Percentiles rank a stretch among this genome's conserved stretches.
These are phyloP conservation scores for Sarcophaga peregrina DNA, from an alignment of 1,140 invertebrate genomes.

Conservation along the genomic window DNA sequence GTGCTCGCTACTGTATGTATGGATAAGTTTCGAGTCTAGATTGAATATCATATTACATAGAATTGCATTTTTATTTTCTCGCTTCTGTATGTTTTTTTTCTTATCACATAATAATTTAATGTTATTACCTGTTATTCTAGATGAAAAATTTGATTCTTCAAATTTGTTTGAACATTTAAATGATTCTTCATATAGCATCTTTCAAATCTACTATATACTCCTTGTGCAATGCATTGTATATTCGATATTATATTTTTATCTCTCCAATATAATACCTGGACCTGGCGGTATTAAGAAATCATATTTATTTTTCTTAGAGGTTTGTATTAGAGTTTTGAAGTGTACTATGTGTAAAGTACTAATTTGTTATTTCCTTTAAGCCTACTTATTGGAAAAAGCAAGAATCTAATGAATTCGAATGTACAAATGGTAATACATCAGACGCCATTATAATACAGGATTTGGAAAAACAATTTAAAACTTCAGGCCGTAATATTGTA, in stretches of 20 bases:
- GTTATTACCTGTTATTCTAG: conserved; percentile 43
- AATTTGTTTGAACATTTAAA: conserved; percentile 56
- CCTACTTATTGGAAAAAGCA: conserved; percentile 55
- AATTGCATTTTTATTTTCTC: too few species aligned
- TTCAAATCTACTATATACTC: conserved; percentile 53
- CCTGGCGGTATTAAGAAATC: conserved; percentile 57
- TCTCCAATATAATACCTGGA: conserved; percentile 60
- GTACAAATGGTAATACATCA: conserved; percentile 46
- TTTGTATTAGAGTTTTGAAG: conserved; percentile 42
- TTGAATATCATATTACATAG: too few species aligned
- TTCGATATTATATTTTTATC: conserved; percentile 58
- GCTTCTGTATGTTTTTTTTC: background rate
- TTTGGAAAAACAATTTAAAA: conserved; percentile 58
- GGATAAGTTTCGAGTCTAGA: too few species aligned
- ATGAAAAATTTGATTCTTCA: conserved; percentile 49
- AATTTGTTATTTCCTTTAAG: conserved; percentile 45
- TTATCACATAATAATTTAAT: conserved; percentile 23
- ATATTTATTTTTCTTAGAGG: conserved; percentile 58
- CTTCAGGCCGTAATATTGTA: conserved; percentile 51
- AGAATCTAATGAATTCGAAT: conserved; percentile 55
- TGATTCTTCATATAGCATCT: conserved; percentile 51
- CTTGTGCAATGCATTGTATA: conserved; percentile 56
- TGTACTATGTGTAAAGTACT: conserved; percentile 25
- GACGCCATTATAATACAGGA: conserved; percentile 60
- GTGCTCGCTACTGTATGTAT: too few species aligned